Evolutionary conservation across 2,888 invertebrate species (phyloP).

Genomic region (Corythucha ciliata): DNA sequence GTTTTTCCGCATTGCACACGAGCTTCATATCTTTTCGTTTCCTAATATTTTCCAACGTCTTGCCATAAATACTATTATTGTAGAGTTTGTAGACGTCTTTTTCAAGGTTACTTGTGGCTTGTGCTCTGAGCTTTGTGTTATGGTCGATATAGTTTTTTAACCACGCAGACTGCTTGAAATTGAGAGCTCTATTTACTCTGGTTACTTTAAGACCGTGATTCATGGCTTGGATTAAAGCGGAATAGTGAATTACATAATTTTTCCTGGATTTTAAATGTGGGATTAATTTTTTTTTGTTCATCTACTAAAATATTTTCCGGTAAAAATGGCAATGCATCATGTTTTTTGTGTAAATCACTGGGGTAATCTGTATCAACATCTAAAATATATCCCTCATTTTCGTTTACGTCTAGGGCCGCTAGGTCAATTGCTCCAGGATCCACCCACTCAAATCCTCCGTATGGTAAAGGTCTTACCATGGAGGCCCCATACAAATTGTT

Average conservation of each 20-base stretch:
- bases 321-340: constrained; percentile 19
- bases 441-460: constrained; percentile 20
- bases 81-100: constrained; percentile 41
- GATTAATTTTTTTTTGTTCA: constrained; percentile 26
- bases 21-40: constrained; percentile 18
- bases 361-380: constrained; percentile 26
- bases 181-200: constrained; percentile 37
- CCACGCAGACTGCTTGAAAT: constrained; percentile 37
- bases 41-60: constrained; percentile 37
- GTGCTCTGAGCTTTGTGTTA: constrained; percentile 25
- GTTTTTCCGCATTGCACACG: constrained; percentile 8
- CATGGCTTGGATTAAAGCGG: neutral
- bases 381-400: constrained; percentile 25
- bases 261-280: constrained; percentile 29
- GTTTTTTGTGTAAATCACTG: constrained; percentile 17
- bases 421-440: too few species aligned
- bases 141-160: constrained; percentile 35
- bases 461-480: constrained; percentile 11
- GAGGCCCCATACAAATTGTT: constrained; percentile 8
- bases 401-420: too few species aligned
- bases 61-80: constrained; percentile 41
- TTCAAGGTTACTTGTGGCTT: constrained; percentile 39
- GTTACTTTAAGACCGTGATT: constrained; percentile 30
- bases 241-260: constrained; percentile 17
- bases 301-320: too few species aligned